Conservation (phyloP, 1,140 invertebrate species). For the Drosophila micromelanica region DNA sequence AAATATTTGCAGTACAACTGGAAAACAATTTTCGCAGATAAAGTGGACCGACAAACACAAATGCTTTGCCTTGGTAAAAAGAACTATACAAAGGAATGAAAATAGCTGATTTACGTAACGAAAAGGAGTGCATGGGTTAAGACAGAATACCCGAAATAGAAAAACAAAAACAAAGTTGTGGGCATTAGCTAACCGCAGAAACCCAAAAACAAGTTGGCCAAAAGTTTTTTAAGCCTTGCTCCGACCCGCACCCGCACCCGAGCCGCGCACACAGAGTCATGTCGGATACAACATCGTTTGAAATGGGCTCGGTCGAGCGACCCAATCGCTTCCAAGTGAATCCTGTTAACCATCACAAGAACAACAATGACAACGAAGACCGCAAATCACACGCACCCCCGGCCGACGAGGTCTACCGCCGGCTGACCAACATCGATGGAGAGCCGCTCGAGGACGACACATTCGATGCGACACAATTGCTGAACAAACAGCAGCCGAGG, state of each 20-base stretch:
- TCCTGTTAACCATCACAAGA: conserved; percentile 75
- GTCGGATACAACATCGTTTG: conserved; percentile 77
- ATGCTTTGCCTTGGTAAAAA: conserved; percentile 12
- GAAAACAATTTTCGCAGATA: conserved; percentile 11
- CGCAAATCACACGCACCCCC: conserved; percentile 55
- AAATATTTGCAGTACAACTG: conserved; percentile 2
- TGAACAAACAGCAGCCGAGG: conserved; percentile 70
- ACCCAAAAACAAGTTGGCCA: conserved; percentile 51
- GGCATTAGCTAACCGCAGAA: conserved; percentile 51
- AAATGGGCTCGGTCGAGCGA: conserved; percentile 80
- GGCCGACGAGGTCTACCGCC: conserved; percentile 72
- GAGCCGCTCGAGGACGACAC: conserved; percentile 77
- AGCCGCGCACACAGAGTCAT: conserved; percentile 44
- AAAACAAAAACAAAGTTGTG: conserved; percentile 9
- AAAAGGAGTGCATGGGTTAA: conserved; percentile 44
- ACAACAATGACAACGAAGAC: conserved; percentile 66
- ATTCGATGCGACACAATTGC: conserved; percentile 75
- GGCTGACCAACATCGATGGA: conserved; percentile 75
- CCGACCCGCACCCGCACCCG: conserved; percentile 12
- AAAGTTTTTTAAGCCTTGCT: conserved; percentile 33
- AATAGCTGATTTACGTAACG: conserved; percentile 22
- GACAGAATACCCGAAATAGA: background rate
- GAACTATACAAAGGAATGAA: conserved; percentile 28
- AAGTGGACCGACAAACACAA: conserved; percentile 7
- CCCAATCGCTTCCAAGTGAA: conserved; percentile 84